Conservation (phyloP, 2,797 vertebrate genomes). For the Enteromius radiatus region DNA sequence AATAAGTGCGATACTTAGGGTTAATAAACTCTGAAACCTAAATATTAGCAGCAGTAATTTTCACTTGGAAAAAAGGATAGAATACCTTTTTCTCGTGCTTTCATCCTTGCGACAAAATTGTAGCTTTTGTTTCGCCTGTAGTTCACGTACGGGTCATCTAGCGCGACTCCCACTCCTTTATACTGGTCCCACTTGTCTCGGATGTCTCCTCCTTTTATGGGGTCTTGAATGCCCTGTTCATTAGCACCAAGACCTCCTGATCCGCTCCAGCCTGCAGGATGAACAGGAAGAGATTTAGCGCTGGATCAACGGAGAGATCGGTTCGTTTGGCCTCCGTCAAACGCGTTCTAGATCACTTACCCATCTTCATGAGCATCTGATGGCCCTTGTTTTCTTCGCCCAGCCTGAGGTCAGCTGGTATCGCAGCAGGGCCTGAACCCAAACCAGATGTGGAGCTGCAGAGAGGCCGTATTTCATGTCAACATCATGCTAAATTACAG, state of each 20-base stretch:
- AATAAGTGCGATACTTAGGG: background rate
- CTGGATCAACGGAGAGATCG: background rate
- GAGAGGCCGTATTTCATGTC: background rate
- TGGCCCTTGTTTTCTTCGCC: slow-evolving; percentile 98
- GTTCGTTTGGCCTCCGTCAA: background rate
- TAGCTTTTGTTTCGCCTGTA: slow-evolving; percentile 98
- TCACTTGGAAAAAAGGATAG: background rate
- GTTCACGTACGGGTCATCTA: slow-evolving; percentile 97
- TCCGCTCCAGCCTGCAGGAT: slow-evolving; percentile 81
- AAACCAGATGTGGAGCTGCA: slow-evolving; percentile 78
- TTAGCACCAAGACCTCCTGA: slow-evolving; percentile 94
- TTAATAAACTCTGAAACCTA: background rate
- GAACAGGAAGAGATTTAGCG: background rate
- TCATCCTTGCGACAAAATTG: slow-evolving; percentile 98
- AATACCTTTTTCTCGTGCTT: slow-evolving; percentile 94
- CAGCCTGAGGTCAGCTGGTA: slow-evolving; percentile 80
- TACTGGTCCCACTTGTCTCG: slow-evolving; percentile 99
- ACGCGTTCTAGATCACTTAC: slow-evolving; percentile 69
- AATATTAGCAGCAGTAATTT: background rate
- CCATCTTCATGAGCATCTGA: slow-evolving; percentile 99
- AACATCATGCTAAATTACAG: background rate
- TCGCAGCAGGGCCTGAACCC: slow-evolving; percentile 79
- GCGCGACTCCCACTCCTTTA: slow-evolving; percentile 94
- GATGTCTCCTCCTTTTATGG: slow-evolving; percentile 95
- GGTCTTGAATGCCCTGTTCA: slow-evolving; percentile 98